Base-by-base conservation (phyloP, 2,113 vertebrate genomes). In the Chaetops frenatus region DNA sequence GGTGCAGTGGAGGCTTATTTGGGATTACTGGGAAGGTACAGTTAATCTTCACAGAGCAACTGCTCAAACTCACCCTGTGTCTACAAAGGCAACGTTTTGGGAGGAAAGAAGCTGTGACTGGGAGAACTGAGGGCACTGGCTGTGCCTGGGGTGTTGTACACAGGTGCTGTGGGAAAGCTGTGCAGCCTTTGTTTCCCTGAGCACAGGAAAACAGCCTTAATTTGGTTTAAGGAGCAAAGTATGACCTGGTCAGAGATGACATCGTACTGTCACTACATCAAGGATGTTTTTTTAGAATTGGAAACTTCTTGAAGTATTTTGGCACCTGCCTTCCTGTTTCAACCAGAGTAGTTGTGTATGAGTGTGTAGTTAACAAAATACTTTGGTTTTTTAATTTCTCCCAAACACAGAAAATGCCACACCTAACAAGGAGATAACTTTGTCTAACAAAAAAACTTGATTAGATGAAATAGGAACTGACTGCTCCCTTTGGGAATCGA, bases 401-500 rank as follows among this genome's bases (percentile, higher is more conserved):
- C 4, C 15, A 66, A 66, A 50, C 19, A 47, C 21, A 81, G 45
- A 61, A 47, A 66, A 53, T 45, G 10, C 18, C 9, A 9, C 1
- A 0, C 21, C 20, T 48, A 72, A 53, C 9, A 64, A 57, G 44
- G 23, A 67, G 50, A 24, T 64, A 62, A 38, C 16, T 85, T 83
- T 70, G 38, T 62, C 48, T 80, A 21, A 56, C 17, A 35, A 48
- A 70, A 35, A 72, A 47, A 14, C 10, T 0, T 0, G 0, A 7
- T 45, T 18, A 10, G 20, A 21, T 85, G 47, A 88, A 61, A 80
- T 53, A 18, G 44, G 16, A 81, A 40, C 48, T 86, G 45, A 36
- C 28, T 65, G 7, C 8, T 35, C 11, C 42, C 18, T 67, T 0
- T 25, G 36, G 31, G 81, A 72, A 57, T 40, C 0, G 4, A 23